Evolutionary conservation across 2,888 invertebrate genomes (phyloP), one percentile per base, ranked within the genome.

Genomic region (Philereme transversata): DNA sequence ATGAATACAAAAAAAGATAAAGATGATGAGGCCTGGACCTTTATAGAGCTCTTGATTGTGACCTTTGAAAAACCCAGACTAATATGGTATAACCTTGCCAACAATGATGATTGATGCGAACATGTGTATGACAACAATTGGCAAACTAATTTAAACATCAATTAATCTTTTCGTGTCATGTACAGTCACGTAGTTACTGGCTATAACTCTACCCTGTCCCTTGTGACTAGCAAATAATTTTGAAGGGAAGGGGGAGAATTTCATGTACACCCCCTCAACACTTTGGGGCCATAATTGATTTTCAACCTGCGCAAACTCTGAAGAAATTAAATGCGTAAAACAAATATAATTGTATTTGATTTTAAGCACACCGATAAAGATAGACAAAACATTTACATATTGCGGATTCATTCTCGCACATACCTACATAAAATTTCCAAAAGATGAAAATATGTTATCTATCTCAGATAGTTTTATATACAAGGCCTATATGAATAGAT

Each of bases 151-250:
- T 82, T 77, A 67, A 65, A 69, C 73, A 68, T 68, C 71, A 69
- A 83, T 83, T 81, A 80, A 84, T 84, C 80, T 79, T 79, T 66
- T 62, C 61, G 49, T 73, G 64, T 72, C 65, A 65, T 67, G 56
- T 60, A 56, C 55, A 61, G 71, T 62, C 73, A 73, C 75, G 75
- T 71, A 67, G 34, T 22, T 22, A 22, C 22, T 40, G 8, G 6
- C 5, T 22, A 58, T 59, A 52, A 10, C 9, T 46, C 45, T 36
- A 49, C 52, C 52, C 56, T 38, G 41, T 50, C 56, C 43, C 55
- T 40, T 51, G 55, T 55, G 60, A 51, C 55, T 45, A 52, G 41
- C 59, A 47, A 59, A 60, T 56, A 60, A 62, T 49, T 50, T 36
- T 11, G 46, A 22, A 36, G 64, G 60, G 54, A 45, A 35, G 50